Evolutionary conservation across 2,888 invertebrate species (phyloP).

Genomic region (Periphyllus acericola): DNA sequence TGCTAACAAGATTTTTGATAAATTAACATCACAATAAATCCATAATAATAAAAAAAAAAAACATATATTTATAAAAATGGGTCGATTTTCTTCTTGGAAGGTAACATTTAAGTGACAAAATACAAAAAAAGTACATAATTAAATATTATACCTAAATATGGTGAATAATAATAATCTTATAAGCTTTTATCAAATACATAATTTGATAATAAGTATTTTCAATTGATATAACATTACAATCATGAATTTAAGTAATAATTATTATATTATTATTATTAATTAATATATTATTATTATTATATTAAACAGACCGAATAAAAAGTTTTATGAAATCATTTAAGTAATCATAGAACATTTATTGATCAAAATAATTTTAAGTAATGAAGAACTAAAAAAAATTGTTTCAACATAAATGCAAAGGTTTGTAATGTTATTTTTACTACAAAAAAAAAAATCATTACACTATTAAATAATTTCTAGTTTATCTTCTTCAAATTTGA

Average conservation of each 20-base stretch:
- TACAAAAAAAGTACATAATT: slow-evolving; percentile 5
- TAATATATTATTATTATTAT: neutral
- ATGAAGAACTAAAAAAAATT: neutral
- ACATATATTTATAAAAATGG: slow-evolving; percentile 46
- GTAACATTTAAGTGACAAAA: slow-evolving; percentile 32
- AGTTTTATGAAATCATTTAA: neutral
- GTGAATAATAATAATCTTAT: neutral
- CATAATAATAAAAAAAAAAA: slow-evolving; percentile 27
- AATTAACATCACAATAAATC: slow-evolving; percentile 52
- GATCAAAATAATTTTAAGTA: neutral
- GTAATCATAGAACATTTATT: neutral
- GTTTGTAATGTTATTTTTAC: neutral
- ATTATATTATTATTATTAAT: no score
- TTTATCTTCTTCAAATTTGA: neutral
- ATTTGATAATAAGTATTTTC: slow-evolving; percentile 16
- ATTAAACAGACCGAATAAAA: no score
- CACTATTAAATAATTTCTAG: slow-evolving; percentile 2
- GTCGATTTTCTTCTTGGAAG: slow-evolving; percentile 45
- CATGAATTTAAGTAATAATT: neutral
- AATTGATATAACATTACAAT: slow-evolving; percentile 1
- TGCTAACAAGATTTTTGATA: slow-evolving; percentile 35
- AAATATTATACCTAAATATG: slow-evolving; percentile 12
- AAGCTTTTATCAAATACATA: neutral
- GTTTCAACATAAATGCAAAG: neutral
- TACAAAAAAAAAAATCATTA: neutral